Conservation (phyloP, 2,888 invertebrate species). For the Camponotus fellah region DNA sequence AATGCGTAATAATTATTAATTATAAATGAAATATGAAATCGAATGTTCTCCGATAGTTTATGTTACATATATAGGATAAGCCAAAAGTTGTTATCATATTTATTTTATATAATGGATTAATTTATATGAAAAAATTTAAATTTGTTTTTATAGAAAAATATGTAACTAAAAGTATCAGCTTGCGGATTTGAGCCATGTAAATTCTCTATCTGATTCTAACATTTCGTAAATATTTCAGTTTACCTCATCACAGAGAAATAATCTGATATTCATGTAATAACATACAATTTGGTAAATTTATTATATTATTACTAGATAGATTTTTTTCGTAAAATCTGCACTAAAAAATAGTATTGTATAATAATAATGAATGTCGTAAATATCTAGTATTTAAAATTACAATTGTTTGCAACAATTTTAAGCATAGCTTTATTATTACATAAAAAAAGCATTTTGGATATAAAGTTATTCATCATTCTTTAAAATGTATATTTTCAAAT, state of each 20-base stretch:
- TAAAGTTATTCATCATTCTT: too few relatives aligned
- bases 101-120: background rate
- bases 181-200: too few relatives aligned
- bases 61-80: too few relatives aligned
- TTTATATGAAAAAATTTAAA: background rate
- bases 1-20: too few relatives aligned
- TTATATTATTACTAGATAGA: background rate
- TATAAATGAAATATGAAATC: too few relatives aligned
- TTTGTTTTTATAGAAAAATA: background rate
- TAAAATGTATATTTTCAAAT: background rate
- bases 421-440: background rate
- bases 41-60: too few relatives aligned
- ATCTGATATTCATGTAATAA: too few relatives aligned
- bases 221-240: too few relatives aligned
- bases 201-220: too few relatives aligned
- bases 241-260: too few relatives aligned
- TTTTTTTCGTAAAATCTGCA: background rate
- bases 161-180: background rate
- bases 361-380: background rate
- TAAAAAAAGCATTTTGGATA: background rate
- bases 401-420: background rate
- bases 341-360: background rate
- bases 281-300: background rate
- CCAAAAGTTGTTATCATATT: background rate
- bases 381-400: too few relatives aligned